Percentiles rank a stretch among this genome's conserved stretches.
Conservation (phyloP, 2,113 vertebrate genomes). For the Hepsetus odoe region DNA sequence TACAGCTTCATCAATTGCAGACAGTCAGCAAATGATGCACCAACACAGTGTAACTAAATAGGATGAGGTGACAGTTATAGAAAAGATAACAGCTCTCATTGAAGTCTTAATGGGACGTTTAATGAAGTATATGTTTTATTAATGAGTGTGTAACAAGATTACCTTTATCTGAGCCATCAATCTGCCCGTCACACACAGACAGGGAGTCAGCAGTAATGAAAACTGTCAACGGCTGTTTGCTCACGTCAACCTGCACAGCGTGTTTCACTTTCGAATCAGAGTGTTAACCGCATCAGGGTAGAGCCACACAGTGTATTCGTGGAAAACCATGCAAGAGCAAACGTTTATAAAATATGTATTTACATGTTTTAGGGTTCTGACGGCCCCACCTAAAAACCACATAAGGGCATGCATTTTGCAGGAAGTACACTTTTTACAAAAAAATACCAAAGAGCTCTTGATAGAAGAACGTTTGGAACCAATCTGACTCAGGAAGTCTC, state of each 20-base stretch:
- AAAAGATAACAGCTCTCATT: slow-evolving; percentile 65
- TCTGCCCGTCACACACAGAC: slow-evolving; percentile 59
- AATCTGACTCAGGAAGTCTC: too few relatives aligned
- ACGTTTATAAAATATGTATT: slow-evolving; percentile 28
- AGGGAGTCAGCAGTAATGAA: slow-evolving; percentile 60
- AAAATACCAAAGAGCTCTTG: not conserved
- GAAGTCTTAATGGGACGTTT: slow-evolving; percentile 69
- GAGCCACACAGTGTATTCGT: not conserved
- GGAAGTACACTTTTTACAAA: not conserved
- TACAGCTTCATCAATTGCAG: not conserved
- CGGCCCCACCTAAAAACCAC: not conserved
- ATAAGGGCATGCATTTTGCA: slow-evolving; percentile 12
- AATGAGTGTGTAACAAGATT: slow-evolving; percentile 73
- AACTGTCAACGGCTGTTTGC: slow-evolving; percentile 30
- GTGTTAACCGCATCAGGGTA: slow-evolving; percentile 2
- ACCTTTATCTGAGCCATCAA: slow-evolving; percentile 72
- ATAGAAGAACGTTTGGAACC: too few relatives aligned
- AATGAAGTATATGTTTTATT: slow-evolving; percentile 77
- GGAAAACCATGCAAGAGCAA: not conserved
- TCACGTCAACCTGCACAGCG: slow-evolving; percentile 19
- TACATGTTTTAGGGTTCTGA: not conserved
- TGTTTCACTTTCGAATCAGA: not conserved
- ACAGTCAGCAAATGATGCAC: not conserved
- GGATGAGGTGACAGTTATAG: slow-evolving; percentile 58
- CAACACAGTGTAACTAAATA: slow-evolving; percentile 47